Evolutionary conservation across 1,140 invertebrate genomes (phyloP).

Genomic region (Pseudomyrmex concolor): DNA sequence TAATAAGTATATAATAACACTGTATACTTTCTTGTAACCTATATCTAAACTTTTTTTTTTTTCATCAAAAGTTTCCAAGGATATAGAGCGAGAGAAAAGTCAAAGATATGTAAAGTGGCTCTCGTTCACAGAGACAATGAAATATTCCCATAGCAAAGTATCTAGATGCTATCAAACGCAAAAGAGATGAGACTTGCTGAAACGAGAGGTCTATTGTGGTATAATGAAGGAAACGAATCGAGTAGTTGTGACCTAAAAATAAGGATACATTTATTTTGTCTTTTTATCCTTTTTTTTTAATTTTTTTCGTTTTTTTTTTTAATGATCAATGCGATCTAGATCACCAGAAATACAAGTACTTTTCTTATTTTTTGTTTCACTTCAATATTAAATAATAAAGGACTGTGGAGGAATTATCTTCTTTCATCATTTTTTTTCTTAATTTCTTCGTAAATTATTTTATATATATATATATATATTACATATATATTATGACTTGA

Average conservation of each 20-base stretch:
- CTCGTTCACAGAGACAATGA: conserved; percentile 60
- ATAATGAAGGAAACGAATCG: conserved; percentile 73
- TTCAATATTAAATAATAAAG: conserved; percentile 84
- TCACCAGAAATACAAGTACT: conserved; percentile 85
- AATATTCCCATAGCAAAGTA: conserved; percentile 70
- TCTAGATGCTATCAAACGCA: conserved; percentile 69
- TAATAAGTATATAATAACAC: conserved; percentile 39
- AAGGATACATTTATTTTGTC: conserved; percentile 89
- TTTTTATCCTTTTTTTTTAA: conserved; percentile 87
- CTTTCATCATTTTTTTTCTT: conserved; percentile 72
- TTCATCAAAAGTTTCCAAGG: conserved; percentile 49
- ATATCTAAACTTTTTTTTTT: conserved; percentile 33
- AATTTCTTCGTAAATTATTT: conserved; percentile 75
- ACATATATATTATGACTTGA: conserved; percentile 84
- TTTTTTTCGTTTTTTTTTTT: conserved; percentile 78
- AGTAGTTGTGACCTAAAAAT: conserved; percentile 88
- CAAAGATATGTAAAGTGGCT: conserved; percentile 56
- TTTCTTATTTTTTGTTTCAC: conserved; percentile 78
- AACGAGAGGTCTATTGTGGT: conserved; percentile 73
- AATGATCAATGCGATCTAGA: conserved; percentile 84
- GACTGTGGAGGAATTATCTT: conserved; percentile 83
- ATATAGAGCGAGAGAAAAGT: conserved; percentile 47
- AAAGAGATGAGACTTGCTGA: conserved; percentile 62
- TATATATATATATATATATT: conserved; percentile 80
- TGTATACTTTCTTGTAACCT: conserved; percentile 53